Evolutionary conservation across 2,888 invertebrate genomes (phyloP), one percentile per base, ranked within the genome.

Genomic region (Caenorhabditis sp.): DNA sequence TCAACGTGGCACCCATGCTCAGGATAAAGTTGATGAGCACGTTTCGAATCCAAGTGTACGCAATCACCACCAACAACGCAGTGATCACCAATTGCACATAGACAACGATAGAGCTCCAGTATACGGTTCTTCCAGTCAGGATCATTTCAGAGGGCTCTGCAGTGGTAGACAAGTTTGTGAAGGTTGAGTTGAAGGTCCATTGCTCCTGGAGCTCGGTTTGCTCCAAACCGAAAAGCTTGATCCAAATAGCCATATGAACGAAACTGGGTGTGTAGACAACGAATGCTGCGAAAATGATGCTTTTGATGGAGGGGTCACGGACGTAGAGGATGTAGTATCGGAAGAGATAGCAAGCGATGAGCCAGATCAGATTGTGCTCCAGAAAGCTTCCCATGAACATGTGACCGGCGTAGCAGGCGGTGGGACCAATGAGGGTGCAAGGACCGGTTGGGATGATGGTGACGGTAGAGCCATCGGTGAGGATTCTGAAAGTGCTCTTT

Each of bases 301-400:
- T 73, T 38, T 80, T 80, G 72, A 80, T 73, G 6, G 64, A 64
- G 7, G 80, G 80, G 26, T 80, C 72, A 28, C 80, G 31, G 49
- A 80, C 72, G 22, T 80, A 73, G 10, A 79, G 64, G 28, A 79
- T 79, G 22, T 79, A 79, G 35, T 79, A 79, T 56, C 79, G 79
- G 64, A 79, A 80, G 47, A 80, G 63, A n/a, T 80, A 80, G 41
- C 80, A 80, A 14, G 73, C 80, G 38, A 80, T 80, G 35, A 80
- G 80, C 80, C 80, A 80, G 26, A 80, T 80, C 16, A 80, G 14
- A 38, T 80, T 80, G 58, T 80, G 80, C 56, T 80, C 80, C 41
- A 80, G 58, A 22, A 80, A 80, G 35, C 66, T 66, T 24, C 56
- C 73, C 73, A 80, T 66, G 51, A 80, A 80, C 72, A 80, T 72